These are phyloP conservation scores for Rhimphoctona megacephalus DNA, from an alignment of 2,888 invertebrate species.

Conservation along the genomic window DNA sequence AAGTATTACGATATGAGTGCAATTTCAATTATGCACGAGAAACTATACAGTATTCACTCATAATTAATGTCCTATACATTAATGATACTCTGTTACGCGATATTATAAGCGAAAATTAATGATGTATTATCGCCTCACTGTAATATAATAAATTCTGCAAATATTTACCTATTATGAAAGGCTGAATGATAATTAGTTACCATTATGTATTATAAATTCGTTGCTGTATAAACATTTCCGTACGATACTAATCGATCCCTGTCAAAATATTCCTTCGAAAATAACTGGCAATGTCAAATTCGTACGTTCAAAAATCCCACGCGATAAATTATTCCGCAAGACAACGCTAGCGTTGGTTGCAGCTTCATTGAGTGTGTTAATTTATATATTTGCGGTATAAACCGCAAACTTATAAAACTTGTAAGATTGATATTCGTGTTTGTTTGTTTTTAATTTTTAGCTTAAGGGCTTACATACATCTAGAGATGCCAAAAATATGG, in stretches of 20 bases:
- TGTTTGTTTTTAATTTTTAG: background rate
- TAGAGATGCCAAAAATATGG: too few relatives aligned
- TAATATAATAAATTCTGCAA: constrained; percentile 4
- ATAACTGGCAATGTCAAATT: background rate
- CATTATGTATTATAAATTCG: background rate
- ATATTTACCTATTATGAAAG: constrained; percentile 19
- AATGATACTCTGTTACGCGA: constrained; percentile 19
- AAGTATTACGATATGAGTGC: constrained; percentile 6
- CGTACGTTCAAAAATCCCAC: background rate
- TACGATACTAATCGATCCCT: background rate
- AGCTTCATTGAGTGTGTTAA: background rate
- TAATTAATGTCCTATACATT: constrained; percentile 23
- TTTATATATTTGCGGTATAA: background rate
- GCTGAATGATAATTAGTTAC: constrained; percentile 19
- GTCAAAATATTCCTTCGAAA: background rate
- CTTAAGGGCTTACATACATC: background rate
- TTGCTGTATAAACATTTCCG: background rate
- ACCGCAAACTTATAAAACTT: too few relatives aligned
- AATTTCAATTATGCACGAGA: constrained; percentile 19
- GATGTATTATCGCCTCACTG: background rate
- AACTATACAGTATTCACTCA: constrained; percentile 16
- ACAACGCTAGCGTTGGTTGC: background rate
- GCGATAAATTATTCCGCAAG: background rate
- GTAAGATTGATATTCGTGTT: background rate
- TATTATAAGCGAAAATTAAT: background rate